phyloP scores from a whole-genome alignment of 2,113 vertebrate species.

The Picathartes gymnocephalus region DNA sequence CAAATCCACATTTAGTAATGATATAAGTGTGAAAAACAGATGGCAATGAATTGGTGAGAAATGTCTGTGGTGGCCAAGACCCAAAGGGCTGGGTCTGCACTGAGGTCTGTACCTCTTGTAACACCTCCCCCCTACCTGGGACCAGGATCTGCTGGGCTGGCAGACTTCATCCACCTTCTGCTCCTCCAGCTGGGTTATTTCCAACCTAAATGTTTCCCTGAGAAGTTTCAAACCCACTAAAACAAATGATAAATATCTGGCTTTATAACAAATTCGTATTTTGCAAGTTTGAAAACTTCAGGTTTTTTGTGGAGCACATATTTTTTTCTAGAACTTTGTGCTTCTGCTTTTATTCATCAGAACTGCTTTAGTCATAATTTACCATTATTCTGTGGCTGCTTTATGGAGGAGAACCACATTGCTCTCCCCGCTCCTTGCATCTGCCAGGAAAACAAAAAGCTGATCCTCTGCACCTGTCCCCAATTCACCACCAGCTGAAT shows the following conservation, averaged over 20 bases:
- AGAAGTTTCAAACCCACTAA: not conserved
- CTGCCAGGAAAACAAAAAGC: slow-evolving; percentile 34
- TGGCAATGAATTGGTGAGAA: not conserved
- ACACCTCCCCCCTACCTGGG: not conserved
- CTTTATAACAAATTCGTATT: not conserved
- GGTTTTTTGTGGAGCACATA: not conserved
- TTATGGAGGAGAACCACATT: not conserved
- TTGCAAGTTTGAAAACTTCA: not conserved
- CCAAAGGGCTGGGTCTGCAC: not conserved
- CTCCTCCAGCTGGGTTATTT: not conserved
- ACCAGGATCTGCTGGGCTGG: not conserved
- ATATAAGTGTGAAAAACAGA: accelerated
- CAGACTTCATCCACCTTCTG: not conserved
- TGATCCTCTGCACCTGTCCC: slow-evolving; percentile 25
- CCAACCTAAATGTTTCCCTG: not conserved
- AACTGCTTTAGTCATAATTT: not conserved
- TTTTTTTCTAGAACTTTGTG: slow-evolving; percentile 9
- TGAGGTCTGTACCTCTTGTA: not conserved
- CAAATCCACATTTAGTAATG: accelerated
- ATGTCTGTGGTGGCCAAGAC: not conserved
- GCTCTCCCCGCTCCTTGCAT: not conserved
- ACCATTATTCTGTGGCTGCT: slow-evolving; percentile 8
- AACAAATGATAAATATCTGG: not conserved
- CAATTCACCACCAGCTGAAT: slow-evolving; percentile 36
- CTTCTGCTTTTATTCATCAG: not conserved